Evolutionary conservation across 1,140 invertebrate genomes (phyloP), one percentile per base, ranked within the genome.

Genomic region (Drosophila sproati): DNA sequence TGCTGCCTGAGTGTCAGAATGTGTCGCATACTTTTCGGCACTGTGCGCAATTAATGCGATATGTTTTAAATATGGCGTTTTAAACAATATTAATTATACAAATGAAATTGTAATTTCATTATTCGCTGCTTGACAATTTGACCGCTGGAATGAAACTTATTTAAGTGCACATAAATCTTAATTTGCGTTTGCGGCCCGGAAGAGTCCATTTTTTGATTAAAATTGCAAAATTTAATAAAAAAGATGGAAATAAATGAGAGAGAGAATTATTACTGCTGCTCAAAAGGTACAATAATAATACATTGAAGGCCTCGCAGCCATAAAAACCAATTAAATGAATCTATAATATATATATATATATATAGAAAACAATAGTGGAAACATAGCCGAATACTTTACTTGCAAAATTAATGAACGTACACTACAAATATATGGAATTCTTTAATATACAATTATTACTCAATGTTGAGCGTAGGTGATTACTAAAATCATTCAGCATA

Each of bases 141-240:
- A 39, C 37, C 45, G 74, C 62, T 57, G 60, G 73, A 81, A 80
- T 74, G 72, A 62, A 80, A 70, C 77, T 68, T 74, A 73, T 85
- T 81, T 78, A 85, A 70, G 77, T 73, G 60, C 47, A 37, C 8
- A 80, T 83, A 83, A 83, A 77, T 64, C 54, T 74, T 67, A 85
- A 73, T 73, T 82, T 78, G 47, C 54, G 35, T 75, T 69, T 60
- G 57, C 35, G 71, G 55, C 32, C 47, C 51, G 54, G 39, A 32
- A 28, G 41, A 43, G 8, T 47, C 31, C 52, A 39, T 35, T 35
- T 45, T 32, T 3, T 39, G 34, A 68, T 68, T 50, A 39, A 47
- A 68, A 67, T 50, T 39, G 7, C 35, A 56, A 57, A 67, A 48
- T 39, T n/a, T 35, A 34, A 59, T 67, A 34, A 50, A 35, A 20